Conservation (phyloP, 2,113 vertebrate species). For the Anarrhichthys ocellatus region DNA sequence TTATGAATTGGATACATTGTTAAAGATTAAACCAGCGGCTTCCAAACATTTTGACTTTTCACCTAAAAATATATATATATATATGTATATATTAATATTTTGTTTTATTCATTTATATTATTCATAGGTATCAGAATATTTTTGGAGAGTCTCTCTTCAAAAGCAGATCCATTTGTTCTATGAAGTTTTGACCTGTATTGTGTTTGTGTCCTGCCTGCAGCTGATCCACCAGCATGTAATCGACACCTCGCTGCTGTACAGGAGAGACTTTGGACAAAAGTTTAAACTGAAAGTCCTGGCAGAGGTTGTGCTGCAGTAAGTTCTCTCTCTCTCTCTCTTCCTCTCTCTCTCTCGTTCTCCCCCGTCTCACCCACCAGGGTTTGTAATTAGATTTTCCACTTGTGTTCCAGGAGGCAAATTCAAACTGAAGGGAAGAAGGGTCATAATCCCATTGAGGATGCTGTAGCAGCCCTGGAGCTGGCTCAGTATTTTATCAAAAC, state of each 20-base stretch:
- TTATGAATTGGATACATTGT: too few species aligned
- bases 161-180: too few species aligned
- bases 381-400: not conserved
- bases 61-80: too few species aligned
- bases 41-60: too few species aligned
- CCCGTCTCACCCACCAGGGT: not conserved
- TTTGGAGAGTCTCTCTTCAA: not conserved
- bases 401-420: conserved; percentile 85
- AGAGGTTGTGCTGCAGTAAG: conserved; percentile 88
- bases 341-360: not conserved
- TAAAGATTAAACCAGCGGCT: too few species aligned
- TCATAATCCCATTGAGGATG: conserved; percentile 91
- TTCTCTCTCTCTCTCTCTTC: not conserved
- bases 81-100: too few species aligned
- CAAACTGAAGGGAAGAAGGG: conserved; percentile 83
- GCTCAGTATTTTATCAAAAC: conserved; percentile 90
- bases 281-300: conserved; percentile 92
- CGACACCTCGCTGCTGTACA: conserved; percentile 92
- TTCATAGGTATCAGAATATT: not conserved
- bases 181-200: not conserved
- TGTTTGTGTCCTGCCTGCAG: conserved; percentile 71
- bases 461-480: conserved; percentile 87
- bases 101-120: not conserved
- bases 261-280: conserved; percentile 81
- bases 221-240: conserved; percentile 91